A percentile compares a stretch with the other conserved stretches of the same genome.
phyloP scores from a whole-genome alignment of 2,113 vertebrate species.

The Cygnus atratus region DNA sequence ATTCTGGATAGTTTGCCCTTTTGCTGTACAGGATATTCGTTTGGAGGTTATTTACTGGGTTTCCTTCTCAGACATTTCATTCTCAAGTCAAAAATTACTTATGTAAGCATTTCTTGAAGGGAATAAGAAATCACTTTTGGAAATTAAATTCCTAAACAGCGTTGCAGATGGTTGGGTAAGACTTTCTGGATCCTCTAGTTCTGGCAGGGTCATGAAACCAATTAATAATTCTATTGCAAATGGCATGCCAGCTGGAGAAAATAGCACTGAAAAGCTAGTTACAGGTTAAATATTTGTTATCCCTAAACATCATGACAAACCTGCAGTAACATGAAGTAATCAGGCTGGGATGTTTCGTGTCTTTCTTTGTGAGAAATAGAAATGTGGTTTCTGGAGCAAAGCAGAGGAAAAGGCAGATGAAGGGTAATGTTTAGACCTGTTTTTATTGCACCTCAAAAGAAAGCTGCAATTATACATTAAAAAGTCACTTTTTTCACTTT shows the following conservation, averaged over 20 bases:
- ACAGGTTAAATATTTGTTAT: background rate
- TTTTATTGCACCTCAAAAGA: slow-evolving; percentile 4
- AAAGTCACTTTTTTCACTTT: background rate
- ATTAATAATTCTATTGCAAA: background rate
- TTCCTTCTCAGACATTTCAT: background rate
- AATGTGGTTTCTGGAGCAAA: background rate
- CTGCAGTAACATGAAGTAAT: background rate
- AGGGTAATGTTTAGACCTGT: background rate
- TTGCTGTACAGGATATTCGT: background rate
- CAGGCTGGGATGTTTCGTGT: background rate
- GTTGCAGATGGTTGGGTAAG: background rate
- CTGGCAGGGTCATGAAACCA: background rate
- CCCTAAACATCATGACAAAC: background rate
- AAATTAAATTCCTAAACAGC: background rate
- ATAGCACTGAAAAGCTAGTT: background rate
- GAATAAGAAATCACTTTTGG: background rate
- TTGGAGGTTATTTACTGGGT: background rate
- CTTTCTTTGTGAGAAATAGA: background rate
- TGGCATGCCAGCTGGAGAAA: background rate
- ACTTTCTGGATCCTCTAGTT: background rate
- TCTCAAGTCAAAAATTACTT: background rate
- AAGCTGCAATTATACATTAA: background rate
- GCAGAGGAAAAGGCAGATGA: background rate
- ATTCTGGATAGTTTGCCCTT: background rate
- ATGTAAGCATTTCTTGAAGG: background rate